Evolutionary conservation across 1,140 invertebrate genomes (phyloP).

Genomic region (Uloborus diversus): DNA sequence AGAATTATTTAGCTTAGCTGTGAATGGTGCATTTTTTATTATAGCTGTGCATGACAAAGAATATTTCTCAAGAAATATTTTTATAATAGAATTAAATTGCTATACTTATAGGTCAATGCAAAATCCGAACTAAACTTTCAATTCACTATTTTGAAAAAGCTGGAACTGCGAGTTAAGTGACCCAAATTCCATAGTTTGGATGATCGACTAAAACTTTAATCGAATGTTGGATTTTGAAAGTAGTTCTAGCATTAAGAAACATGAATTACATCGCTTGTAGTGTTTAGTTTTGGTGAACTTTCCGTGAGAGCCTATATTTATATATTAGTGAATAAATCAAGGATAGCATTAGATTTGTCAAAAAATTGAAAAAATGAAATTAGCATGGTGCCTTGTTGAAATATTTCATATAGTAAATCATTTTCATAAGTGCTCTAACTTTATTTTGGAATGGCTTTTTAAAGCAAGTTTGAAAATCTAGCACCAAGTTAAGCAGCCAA

Average conservation of each 20-base stretch:
- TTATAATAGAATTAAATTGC: conserved; percentile 33
- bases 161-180: neutral
- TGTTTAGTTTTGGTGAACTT: conserved; percentile 13
- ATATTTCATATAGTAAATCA: neutral
- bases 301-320: conserved; percentile 31
- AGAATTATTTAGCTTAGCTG: conserved; percentile 22
- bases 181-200: neutral
- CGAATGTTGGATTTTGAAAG: neutral
- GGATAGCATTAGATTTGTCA: neutral
- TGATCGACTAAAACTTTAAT: neutral
- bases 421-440: neutral
- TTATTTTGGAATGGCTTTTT: neutral
- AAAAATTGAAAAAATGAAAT: conserved; percentile 8
- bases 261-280: conserved; percentile 22
- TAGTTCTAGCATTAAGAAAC: neutral
- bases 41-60: conserved; percentile 17
- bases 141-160: neutral
- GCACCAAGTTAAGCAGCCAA: too few relatives aligned
- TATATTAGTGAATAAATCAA: conserved; percentile 22
- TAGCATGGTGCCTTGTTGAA: conserved; percentile 45
- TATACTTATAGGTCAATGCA: neutral
- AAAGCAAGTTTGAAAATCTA: neutral
- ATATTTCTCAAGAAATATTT: conserved; percentile 45
- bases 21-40: conserved; percentile 14
- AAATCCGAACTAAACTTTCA: neutral